Evolutionary conservation across 1,140 invertebrate species (phyloP).

Genomic region (Adoxophyes honmai): DNA sequence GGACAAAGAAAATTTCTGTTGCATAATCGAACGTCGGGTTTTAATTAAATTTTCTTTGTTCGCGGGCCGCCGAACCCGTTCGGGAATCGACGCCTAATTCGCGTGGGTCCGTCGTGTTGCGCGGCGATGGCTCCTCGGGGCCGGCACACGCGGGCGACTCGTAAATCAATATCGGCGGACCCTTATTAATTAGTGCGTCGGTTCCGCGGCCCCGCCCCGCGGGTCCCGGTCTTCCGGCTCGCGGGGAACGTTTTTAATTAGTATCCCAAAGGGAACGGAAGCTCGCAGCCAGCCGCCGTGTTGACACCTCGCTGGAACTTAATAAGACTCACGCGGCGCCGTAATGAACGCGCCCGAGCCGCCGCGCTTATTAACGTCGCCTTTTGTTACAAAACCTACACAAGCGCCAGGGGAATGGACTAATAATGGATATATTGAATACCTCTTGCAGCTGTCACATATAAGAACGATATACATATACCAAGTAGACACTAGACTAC

Average conservation of each 20-base stretch:
- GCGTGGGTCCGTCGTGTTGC: conserved; percentile 16
- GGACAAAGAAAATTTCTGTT: conserved; percentile 3
- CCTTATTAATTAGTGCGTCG: conserved; percentile 75
- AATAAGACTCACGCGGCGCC: conserved; percentile 27
- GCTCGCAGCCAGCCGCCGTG: conserved; percentile 25
- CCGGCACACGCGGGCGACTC: conserved; percentile 38
- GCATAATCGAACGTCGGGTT: conserved; percentile 11
- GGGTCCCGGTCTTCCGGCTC: conserved; percentile 23
- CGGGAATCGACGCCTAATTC: conserved; percentile 7
- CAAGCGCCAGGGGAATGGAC: conserved; percentile 5
- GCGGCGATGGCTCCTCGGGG: conserved; percentile 24
- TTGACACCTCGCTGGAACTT: conserved; percentile 44
- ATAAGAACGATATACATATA: too few species aligned
- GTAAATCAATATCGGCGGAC: conserved; percentile 74
- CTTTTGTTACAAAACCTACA: conserved; percentile 4
- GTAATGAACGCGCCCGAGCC: conserved; percentile 5
- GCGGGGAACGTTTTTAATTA: conserved; percentile 66
- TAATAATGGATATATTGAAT: conserved; percentile 8
- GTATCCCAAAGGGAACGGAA: conserved; percentile 31
- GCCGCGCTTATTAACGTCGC: not conserved
- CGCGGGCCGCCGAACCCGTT: conserved; percentile 14
- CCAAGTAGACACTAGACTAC: too few species aligned
- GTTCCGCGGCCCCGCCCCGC: conserved; percentile 39
- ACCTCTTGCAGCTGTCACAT: too few species aligned
- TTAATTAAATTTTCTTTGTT: conserved; percentile 16